Evolutionary conservation across 2,113 vertebrate genomes (phyloP), one percentile per base, ranked within the genome.

Genomic region (Pungitius pungitius): DNA sequence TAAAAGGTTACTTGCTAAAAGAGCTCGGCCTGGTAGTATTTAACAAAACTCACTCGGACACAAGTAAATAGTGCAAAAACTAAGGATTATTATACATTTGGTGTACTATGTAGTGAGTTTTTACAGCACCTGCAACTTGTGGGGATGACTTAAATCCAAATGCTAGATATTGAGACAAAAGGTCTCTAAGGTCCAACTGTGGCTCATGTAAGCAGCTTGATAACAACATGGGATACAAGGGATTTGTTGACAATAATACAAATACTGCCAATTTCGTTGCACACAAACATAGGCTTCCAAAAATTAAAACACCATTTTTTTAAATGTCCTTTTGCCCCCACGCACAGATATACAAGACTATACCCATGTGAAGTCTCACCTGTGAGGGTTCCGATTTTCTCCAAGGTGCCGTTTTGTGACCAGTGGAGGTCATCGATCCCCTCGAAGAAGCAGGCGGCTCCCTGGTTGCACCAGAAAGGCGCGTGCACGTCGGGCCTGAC

Each of bases 391-490:
- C 95, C 94, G 42, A 99, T 77, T 13, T 93, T 94, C 88, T 96
- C 94, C 87, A 99, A 88, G 1, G 96, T 97, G 59, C 98, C 98
- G 30, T 99, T 98, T 89, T 96, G 94, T 43, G 94, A 94, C 98
- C 98, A 99, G 91, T 99, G 97, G 3, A 75, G 20, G 72, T 99
- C 96, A 80, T 99, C 96, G 71, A 99, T 97, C 79, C 96, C 96
- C 80, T 96, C 94, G 81, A 91, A 99, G 90, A 99, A 98, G 90
- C 98, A 99, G 51, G 98, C 97, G n/a, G 98, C 98, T 33, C 98
- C 98, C 82, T 99, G 98, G 88, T 99, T 99, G 89, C 98, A 99
- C 98, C 98, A 99, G 88, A 97, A 98, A 0, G 98, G 98, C 0
- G 95, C 93, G 0, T 68, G 73, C 59, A 90, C 17, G 3, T 92